Evolutionary conservation across 1,140 invertebrate genomes (phyloP), one percentile per base, ranked within the genome.

Genomic region (Bombus balteatus): DNA sequence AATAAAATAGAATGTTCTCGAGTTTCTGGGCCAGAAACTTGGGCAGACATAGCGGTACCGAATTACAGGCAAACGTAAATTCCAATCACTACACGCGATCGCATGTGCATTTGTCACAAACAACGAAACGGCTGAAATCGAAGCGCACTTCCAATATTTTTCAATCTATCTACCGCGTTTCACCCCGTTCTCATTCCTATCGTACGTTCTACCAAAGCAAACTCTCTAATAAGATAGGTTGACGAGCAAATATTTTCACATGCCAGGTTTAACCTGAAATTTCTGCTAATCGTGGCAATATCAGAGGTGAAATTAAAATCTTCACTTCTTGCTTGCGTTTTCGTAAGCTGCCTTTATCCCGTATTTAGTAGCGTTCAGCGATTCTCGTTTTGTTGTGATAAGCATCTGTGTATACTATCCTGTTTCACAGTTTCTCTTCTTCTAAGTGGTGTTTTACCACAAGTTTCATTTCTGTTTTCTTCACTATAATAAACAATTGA

Each of bases 231-330:
- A 41, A 37, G 25, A 39, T 10, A 13, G 37, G 13, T 3, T 22
- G 8, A 34, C 57, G 13, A 34, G 37, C 53, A 81, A 81, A 81
- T 73, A 81, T 73, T 81, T 62, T 62, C 70, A 2, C 32, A 8
- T 37, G 47, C 2, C 34, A 18, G 25, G 37, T 62, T 53, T 15
- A 34, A 12, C 53, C 53, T 12, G 18, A 57, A 57, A 15, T 57
- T 41, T 73, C 28, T 59, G 1, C 22, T 10, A 13, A 22, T 41
- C 47, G 9, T 1, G 4, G 12, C 34, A 34, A 22, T 25, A 59
- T n/a, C 34, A 25, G 10, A 8, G 10, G 3, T 3, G 4, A 57
- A 43, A 22, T 77, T 32, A 18, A 68, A 74, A 66, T 25, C 18
- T 66, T 43, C 59, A 10, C 15, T 34, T 15, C 57, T 6, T 2